Conservation (phyloP, 1,140 invertebrate species). For the Amphibalanus amphitrite region DNA sequence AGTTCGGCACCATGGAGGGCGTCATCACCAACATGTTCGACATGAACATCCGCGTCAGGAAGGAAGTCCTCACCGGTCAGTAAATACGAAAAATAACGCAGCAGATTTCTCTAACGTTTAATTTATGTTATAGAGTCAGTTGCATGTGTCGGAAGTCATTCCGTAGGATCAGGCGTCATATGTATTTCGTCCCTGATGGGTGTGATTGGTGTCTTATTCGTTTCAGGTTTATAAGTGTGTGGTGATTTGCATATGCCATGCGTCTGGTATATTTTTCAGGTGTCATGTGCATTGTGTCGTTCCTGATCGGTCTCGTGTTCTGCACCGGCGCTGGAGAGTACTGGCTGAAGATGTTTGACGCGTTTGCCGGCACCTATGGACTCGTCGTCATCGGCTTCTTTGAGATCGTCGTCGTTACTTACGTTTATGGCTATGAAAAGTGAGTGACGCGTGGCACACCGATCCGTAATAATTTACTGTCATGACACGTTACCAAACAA, state of each 20-base stretch:
- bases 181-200: no score
- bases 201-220: no score
- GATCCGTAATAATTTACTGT: neutral
- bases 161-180: no score
- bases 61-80: constrained; percentile 27
- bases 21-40: constrained; percentile 33
- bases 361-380: constrained; percentile 82
- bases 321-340: constrained; percentile 84
- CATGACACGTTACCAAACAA: no score
- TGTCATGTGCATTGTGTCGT: constrained; percentile 61
- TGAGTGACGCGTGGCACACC: no score
- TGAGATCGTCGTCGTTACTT: constrained; percentile 76
- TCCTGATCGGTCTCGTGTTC: constrained; percentile 72
- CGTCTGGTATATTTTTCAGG: no score
- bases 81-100: no score
- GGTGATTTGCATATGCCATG: no score
- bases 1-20: constrained; percentile 50
- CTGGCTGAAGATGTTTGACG: constrained; percentile 87
- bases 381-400: constrained; percentile 76
- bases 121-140: no score
- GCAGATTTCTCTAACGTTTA: no score
- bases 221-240: no score
- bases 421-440: constrained; percentile 79
- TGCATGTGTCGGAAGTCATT: no score
- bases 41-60: constrained; percentile 23